Percentiles rank a stretch among this genome's conserved stretches.
Conservation (phyloP, 2,797 vertebrate species). For the Meda fulgida region DNA sequence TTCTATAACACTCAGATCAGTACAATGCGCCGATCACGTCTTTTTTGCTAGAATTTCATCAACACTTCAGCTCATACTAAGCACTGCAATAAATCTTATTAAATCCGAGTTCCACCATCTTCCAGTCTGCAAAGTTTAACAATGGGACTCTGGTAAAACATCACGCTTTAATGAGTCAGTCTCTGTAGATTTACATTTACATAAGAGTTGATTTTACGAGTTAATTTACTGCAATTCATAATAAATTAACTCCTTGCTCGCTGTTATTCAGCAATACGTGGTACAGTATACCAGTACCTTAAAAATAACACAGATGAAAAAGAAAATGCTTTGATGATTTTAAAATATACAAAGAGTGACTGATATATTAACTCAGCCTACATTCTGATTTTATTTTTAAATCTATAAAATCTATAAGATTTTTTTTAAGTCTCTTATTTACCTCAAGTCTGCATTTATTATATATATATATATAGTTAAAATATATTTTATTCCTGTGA, state of each 20-base stretch:
- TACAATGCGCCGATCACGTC: slow-evolving; percentile 73
- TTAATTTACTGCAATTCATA: slow-evolving; percentile 17
- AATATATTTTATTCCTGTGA: background rate
- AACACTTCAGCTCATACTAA: slow-evolving; percentile 68
- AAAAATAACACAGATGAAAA: background rate
- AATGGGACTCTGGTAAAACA: slow-evolving; percentile 10
- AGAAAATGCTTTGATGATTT: background rate
- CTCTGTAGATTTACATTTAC: slow-evolving; percentile 15
- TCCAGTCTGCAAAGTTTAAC: slow-evolving; percentile 30
- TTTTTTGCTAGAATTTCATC: slow-evolving; percentile 67
- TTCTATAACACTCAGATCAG: slow-evolving; percentile 63
- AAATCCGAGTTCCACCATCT: slow-evolving; percentile 64
- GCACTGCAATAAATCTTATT: slow-evolving; percentile 77
- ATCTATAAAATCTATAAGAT: too few relatives aligned
- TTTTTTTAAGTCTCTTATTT: background rate
- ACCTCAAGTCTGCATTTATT: background rate
- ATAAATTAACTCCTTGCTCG: background rate
- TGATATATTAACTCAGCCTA: background rate
- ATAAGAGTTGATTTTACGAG: background rate
- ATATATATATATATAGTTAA: background rate
- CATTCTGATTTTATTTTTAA: background rate
- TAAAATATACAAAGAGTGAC: background rate
- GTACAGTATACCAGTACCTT: background rate
- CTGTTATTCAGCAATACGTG: background rate
- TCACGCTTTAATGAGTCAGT: background rate